A percentile compares a stretch with the other conserved stretches of the same genome.
Conservation (phyloP, 2,888 invertebrate species). For the Pseudococcus jackbeardsleyi region DNA sequence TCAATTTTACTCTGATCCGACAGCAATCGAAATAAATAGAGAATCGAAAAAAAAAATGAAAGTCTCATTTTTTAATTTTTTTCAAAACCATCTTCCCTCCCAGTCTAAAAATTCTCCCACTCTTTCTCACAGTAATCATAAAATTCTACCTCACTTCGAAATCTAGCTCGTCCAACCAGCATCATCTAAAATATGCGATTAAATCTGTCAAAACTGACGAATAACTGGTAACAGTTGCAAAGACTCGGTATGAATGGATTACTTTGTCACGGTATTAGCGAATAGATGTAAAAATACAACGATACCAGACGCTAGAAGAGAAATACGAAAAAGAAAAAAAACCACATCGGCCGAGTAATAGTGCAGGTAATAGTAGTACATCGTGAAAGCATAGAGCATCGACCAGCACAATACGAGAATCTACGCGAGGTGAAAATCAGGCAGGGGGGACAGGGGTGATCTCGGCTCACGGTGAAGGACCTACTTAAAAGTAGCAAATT, state of each 20-base stretch:
- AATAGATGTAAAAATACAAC: not conserved
- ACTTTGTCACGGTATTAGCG: constrained; percentile 47
- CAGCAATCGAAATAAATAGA: too few species aligned
- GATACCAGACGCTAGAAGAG: not conserved
- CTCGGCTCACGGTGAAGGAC: constrained; percentile 32
- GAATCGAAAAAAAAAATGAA: too few species aligned
- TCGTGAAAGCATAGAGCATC: constrained; percentile 64
- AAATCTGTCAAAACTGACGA: constrained; percentile 59
- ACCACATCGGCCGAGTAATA: constrained; percentile 19
- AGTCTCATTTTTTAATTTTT: too few species aligned
- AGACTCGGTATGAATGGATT: constrained; percentile 9
- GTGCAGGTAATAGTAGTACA: not conserved
- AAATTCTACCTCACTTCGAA: too few species aligned
- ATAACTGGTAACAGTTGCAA: constrained; percentile 25
- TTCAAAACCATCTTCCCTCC: too few species aligned
- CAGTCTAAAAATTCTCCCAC: too few species aligned
- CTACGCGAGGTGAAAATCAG: constrained; percentile 51
- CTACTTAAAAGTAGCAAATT: constrained; percentile 61
- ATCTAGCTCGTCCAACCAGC: not conserved
- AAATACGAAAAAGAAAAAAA: not conserved
- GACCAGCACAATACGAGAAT: constrained; percentile 54
- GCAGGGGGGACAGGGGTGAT: not conserved
- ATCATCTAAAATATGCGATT: constrained; percentile 17
- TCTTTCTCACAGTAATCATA: too few species aligned
- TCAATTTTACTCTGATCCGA: too few species aligned